Conservation (phyloP, 2,888 invertebrate genomes). For the Omphaloscelis lunosa region DNA sequence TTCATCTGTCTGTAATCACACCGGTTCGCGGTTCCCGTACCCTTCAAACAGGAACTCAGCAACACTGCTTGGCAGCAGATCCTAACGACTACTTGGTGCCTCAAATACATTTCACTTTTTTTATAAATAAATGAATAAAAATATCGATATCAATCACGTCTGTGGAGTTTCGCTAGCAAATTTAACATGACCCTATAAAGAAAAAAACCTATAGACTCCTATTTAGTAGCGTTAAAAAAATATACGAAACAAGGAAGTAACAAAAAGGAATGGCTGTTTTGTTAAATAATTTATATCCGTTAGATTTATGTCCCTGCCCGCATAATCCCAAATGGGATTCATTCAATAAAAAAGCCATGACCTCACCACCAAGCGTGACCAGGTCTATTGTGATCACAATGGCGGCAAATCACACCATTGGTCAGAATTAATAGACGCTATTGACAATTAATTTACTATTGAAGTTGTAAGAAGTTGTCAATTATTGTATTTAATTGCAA, state of each 20-base stretch:
- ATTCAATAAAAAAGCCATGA: constrained; percentile 86
- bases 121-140: too few species aligned
- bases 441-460: constrained; percentile 68
- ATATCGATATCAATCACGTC: background rate
- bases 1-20: background rate
- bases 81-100: background rate
- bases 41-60: background rate
- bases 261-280: constrained; percentile 45
- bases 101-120: background rate
- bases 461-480: constrained; percentile 46
- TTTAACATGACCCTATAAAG: background rate
- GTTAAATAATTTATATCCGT: constrained; percentile 58
- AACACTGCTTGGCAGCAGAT: background rate
- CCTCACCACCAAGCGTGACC: constrained; percentile 75
- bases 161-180: background rate
- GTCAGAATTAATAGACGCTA: constrained; percentile 64
- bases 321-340: constrained; percentile 82
- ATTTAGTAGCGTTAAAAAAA: background rate
- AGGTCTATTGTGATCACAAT: constrained; percentile 78
- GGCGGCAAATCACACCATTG: constrained; percentile 79
- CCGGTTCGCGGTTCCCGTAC: background rate
- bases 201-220: background rate
- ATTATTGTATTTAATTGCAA: constrained; percentile 45
- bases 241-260: constrained; percentile 44
- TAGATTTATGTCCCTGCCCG: constrained; percentile 75